Evolutionary conservation across 35 echinoderm and acorn worm species (phyloP), one percentile per base, ranked within the genome.

Genomic region (Anneissia japonica): DNA sequence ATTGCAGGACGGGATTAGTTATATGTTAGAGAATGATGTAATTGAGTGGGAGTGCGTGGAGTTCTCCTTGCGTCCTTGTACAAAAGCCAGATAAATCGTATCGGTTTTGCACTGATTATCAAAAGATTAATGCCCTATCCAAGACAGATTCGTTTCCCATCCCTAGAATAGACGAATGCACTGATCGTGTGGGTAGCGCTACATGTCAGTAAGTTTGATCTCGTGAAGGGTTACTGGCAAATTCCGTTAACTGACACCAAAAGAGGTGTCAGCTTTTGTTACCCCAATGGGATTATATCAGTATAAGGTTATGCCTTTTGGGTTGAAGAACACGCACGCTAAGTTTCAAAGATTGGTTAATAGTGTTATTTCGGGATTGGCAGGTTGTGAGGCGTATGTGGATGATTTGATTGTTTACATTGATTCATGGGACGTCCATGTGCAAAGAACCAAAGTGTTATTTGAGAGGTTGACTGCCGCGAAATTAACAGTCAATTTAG

Each of bases 361-460:
- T 36, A 74, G 38, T 26, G 32, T 81, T 17, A 81, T 41, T 28
- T 38, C 23, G 5, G 77, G 72, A 19, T 43, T 88, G 46, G 77
- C 36, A 17, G 46, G 32, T 73, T 88, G 86, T 82, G 88, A 75
- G 32, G 46, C 77, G 0, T 91, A 92, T 41, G 31, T 92, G 19
- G 90, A 92, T 45, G 86, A 92, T 34, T 31, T 92, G 1, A 40
- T 92, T 72, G 56, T 92, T 56, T 83, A 82, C 37, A 79, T 37
- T 32, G 56, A 82, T 36, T 37, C 77, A 33, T 87, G 85, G 85
- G 32, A 92, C 41, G 55, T 41, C 6, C 84, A 92, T 33, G 0
- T 87, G 0, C 17, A 83, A 6, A 74, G 36, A 41, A 73, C 83
- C 1, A 39, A 76, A 14, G 35, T 4, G 0, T 37, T 92, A 14